Evolutionary conservation across 2,113 vertebrate genomes (phyloP).

Genomic region (Heterotis niloticus): DNA sequence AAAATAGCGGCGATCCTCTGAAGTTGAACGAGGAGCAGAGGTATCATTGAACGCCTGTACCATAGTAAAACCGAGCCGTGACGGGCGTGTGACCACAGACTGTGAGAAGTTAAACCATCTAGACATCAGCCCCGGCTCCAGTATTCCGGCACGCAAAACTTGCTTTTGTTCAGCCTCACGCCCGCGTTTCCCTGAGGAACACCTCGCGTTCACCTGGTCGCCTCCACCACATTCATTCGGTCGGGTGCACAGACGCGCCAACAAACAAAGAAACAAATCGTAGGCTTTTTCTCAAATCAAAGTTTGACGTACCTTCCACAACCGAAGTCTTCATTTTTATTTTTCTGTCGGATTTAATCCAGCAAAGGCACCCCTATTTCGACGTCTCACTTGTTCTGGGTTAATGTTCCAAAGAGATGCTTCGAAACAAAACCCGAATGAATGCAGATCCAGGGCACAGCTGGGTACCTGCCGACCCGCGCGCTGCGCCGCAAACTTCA

Average conservation of each 20-base stretch:
- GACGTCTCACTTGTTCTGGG: constrained; percentile 43
- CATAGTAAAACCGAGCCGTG: too few species aligned
- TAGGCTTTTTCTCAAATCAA: not conserved
- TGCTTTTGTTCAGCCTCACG: too few species aligned
- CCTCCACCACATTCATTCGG: not conserved
- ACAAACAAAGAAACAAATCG: too few species aligned
- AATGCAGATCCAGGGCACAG: constrained; percentile 55
- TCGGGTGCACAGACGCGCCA: constrained; percentile 8
- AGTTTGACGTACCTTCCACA: constrained; percentile 58
- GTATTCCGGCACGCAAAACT: too few species aligned
- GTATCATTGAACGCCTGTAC: too few species aligned
- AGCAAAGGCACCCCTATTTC: constrained; percentile 44
- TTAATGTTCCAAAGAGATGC: constrained; percentile 32
- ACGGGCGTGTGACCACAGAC: too few species aligned
- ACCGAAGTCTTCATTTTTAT: constrained; percentile 63
- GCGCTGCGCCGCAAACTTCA: constrained; percentile 56
- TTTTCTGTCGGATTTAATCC: constrained; percentile 46
- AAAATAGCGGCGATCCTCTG: too few species aligned
- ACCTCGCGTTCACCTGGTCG: not conserved
- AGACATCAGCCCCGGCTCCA: too few species aligned
- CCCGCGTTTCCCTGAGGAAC: too few species aligned
- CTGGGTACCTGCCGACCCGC: constrained; percentile 43
- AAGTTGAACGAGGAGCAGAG: too few species aligned
- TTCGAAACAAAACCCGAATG: constrained; percentile 24
- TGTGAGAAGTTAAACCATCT: too few species aligned